Evolutionary conservation across 2,888 invertebrate species (phyloP).

Genomic region (Crocallis elinguaria): DNA sequence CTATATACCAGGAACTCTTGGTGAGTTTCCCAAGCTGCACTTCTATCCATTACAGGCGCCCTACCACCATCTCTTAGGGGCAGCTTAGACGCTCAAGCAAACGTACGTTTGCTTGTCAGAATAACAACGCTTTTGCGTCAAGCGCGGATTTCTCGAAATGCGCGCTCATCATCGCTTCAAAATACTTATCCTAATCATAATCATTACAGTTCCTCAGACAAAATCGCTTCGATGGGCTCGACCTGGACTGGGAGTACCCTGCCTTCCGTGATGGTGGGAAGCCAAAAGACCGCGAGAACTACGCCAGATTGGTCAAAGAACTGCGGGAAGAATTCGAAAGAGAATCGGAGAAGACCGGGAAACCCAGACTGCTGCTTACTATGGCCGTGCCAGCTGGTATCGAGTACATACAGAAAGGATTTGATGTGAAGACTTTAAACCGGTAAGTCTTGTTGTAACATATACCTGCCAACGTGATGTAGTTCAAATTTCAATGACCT

Average conservation of each 20-base stretch:
- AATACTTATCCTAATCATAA: conserved; percentile 1
- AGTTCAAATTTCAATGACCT: too few relatives aligned
- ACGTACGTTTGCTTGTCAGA: too few relatives aligned
- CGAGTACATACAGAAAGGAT: conserved; percentile 96
- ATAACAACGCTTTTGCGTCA: too few relatives aligned
- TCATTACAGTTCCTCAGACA: conserved; percentile 89
- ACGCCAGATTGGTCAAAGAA: conserved; percentile 94
- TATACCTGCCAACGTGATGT: neutral
- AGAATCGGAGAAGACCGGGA: conserved; percentile 93
- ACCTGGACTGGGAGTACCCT: conserved; percentile 96
- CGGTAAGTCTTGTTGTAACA: conserved; percentile 80
- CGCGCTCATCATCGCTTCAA: too few relatives aligned
- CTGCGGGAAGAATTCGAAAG: conserved; percentile 94
- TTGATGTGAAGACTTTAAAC: conserved; percentile 94
- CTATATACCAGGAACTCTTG: too few relatives aligned
- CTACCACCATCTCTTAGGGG: too few relatives aligned
- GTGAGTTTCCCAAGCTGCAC: too few relatives aligned
- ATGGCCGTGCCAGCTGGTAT: conserved; percentile 98
- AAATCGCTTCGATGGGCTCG: conserved; percentile 96
- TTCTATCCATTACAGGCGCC: too few relatives aligned
- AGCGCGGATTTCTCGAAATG: too few relatives aligned
- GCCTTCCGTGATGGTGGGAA: conserved; percentile 92
- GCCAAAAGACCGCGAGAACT: conserved; percentile 93
- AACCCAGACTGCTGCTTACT: conserved; percentile 91
- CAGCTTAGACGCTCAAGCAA: too few relatives aligned